A percentile compares a stretch with the other conserved stretches of the same genome.
These are phyloP conservation scores for Yoshiicerus persimilis DNA, from an alignment of 1,140 invertebrate genomes.

Conservation along the genomic window DNA sequence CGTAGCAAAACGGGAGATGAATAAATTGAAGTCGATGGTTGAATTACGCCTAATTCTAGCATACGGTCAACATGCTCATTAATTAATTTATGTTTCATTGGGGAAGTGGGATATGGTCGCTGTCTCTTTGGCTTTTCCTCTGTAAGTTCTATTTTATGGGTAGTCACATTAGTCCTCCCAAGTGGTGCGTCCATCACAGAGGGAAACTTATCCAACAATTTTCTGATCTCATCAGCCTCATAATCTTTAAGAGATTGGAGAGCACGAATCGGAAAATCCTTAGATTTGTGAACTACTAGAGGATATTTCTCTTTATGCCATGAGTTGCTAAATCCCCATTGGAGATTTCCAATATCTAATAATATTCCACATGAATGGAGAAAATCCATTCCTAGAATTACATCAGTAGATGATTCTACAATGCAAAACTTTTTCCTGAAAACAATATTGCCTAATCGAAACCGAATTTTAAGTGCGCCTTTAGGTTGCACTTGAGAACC, in stretches of 20 bases:
- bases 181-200: not conserved
- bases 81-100: not conserved
- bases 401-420: no score
- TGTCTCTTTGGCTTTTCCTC: not conserved
- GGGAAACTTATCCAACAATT: no score
- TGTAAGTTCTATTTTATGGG: not conserved
- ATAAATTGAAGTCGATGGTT: not conserved
- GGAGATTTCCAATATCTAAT: not conserved
- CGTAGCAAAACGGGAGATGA: slow-evolving; percentile 16
- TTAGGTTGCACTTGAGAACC: no score
- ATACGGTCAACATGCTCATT: not conserved
- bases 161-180: not conserved
- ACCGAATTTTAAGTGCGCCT: no score
- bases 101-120: not conserved
- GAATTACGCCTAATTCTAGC: not conserved
- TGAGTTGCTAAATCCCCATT: not conserved
- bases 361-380: not conserved
- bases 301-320: not conserved
- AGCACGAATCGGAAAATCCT: not conserved
- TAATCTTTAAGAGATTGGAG: not conserved
- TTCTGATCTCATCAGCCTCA: not conserved
- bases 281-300: not conserved
- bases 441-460: no score
- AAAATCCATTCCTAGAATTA: no score
- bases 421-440: no score